These are phyloP conservation scores for Jaculus jaculus DNA, from an alignment of 2,113 vertebrate genomes.

Conservation along the genomic window DNA sequence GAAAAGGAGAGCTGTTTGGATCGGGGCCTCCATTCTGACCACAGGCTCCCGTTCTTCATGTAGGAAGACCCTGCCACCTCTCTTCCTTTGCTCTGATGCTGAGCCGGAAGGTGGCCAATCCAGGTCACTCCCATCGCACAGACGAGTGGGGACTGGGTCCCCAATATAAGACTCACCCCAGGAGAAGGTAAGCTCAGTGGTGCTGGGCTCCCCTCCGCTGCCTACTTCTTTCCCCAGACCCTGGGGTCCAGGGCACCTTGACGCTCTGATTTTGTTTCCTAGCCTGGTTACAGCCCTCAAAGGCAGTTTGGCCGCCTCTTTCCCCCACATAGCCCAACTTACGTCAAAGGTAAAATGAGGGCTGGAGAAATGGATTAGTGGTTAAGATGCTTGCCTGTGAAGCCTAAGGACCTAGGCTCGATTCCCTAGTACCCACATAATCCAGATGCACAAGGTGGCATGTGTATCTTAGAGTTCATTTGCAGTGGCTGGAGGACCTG, in stretches of 20 bases:
- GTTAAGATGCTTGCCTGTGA: too few species aligned
- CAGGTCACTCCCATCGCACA: accelerated
- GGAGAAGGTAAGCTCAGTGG: neutral
- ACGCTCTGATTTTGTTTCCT: neutral
- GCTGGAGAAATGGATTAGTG: too few species aligned
- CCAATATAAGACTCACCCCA: neutral
- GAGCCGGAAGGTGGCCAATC: neutral
- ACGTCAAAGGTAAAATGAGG: neutral
- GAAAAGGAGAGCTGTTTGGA: neutral
- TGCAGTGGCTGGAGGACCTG: too few species aligned
- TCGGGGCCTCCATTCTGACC: neutral
- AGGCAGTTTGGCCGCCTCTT: neutral
- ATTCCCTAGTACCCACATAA: too few species aligned
- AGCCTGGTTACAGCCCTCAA: neutral
- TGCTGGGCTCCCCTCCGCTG: accelerated
- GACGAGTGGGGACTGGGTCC: accelerated
- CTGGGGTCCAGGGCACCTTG: neutral
- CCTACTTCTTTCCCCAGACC: neutral
- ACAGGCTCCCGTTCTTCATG: neutral
- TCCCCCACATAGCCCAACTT: neutral
- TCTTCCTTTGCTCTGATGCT: neutral
- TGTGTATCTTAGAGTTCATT: too few species aligned
- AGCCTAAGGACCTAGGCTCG: too few species aligned
- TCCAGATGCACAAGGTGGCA: too few species aligned
- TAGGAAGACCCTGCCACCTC: neutral